Evolutionary conservation across 92 coral and sea anemone genomes (phyloP), one percentile per base, ranked within the genome.

Genomic region (Epizoanthus ramosus): DNA sequence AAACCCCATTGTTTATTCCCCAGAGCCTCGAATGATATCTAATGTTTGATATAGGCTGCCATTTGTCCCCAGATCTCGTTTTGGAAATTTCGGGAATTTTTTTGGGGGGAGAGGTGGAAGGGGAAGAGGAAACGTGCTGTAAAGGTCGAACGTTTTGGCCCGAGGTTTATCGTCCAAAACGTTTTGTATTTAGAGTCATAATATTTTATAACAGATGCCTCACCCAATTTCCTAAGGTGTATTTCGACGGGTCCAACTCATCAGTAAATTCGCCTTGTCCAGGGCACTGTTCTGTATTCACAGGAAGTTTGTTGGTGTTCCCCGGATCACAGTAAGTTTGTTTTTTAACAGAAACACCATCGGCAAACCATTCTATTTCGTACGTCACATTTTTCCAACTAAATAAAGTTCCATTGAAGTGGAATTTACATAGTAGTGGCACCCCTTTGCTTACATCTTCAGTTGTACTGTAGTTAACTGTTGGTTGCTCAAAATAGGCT

Each of bases 371-470:
- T 21, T 64, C 69, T 21, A 64, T 33, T 6, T n/a, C 19, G 31
- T 64, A 64, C 33, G 69, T 64, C 13, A 64, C 69, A 64, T 64
- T 64, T 64, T 19, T 64, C 69, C 3, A 64, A 21, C 28, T 17
- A 37, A 3, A n/a, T 21, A n/a, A 10, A 37, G 8, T 64, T 64
- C 13, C 35, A 3, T 64, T 19, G 35, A 64, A 21, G 35, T 15
- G 22, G 28, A 21, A 13, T 3, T 64, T 64, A 64, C 69, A 64
- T 9, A 64, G 33, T 9, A 64, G 69, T 13, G 69, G 22, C 69
- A 64, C 69, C 8, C 28, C 69, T 15, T 17, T 6, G 13, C 3
- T 15, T n/a, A 2, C 0, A 13, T 64, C 69, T 64, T 21, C 31
- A 10, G 31, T 64, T 13, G 24, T 17, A 21, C 31, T n/a, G 23